Percentiles rank a stretch among this genome's conserved stretches.
phyloP scores from a whole-genome alignment of 2,888 invertebrate genomes.

The Schrankia costaestrigalis region DNA sequence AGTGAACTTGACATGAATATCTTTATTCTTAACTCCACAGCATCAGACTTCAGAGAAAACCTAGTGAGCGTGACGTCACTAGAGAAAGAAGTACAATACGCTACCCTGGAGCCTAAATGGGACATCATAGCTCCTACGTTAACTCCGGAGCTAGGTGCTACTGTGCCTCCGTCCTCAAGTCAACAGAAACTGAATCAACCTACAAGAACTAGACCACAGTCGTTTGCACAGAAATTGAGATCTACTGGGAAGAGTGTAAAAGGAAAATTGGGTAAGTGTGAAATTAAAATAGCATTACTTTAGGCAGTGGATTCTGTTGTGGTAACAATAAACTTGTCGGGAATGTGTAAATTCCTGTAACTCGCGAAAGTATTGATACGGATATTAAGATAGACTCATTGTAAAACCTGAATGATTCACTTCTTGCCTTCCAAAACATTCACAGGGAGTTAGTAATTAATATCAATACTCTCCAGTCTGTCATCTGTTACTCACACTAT shows the following conservation, averaged over 20 bases:
- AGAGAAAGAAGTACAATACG: conserved; percentile 59
- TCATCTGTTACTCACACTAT: too few relatives aligned
- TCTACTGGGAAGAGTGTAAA: conserved; percentile 92
- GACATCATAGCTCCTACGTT: conserved; percentile 41
- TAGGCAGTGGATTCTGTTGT: too few relatives aligned
- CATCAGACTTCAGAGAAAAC: conserved; percentile 83
- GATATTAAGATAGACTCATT: too few relatives aligned
- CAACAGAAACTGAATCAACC: conserved; percentile 36
- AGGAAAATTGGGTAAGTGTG: conserved; percentile 77
- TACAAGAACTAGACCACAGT: conserved; percentile 84
- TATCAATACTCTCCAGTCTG: too few relatives aligned
- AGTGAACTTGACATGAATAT: too few relatives aligned
- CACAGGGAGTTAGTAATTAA: too few relatives aligned
- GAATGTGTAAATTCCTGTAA: too few relatives aligned
- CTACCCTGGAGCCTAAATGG: conserved; percentile 60
- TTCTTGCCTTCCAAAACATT: too few relatives aligned
- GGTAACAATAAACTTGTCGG: too few relatives aligned
- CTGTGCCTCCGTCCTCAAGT: conserved; percentile 34
- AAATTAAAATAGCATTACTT: neutral
- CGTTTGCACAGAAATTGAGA: conserved; percentile 92
- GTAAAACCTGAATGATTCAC: too few relatives aligned
- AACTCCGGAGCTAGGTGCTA: conserved; percentile 29
- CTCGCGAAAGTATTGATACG: too few relatives aligned
- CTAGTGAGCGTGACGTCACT: conserved; percentile 68
- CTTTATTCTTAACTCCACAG: conserved; percentile 40